Conservation (phyloP, 2,113 vertebrate species). For the Craseonycteris thonglongyai region DNA sequence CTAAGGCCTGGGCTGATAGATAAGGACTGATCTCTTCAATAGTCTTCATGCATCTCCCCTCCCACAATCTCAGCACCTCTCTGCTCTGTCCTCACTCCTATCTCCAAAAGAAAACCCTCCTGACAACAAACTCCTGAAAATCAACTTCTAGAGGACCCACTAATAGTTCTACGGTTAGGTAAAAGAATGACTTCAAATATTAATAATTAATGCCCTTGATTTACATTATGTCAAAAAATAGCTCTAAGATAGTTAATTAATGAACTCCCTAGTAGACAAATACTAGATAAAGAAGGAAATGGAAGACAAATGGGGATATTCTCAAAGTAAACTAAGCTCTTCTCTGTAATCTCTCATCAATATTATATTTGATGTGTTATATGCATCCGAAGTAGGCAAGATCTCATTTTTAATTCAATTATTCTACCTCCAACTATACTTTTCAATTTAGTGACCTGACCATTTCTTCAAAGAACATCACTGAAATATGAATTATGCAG, state of each 20-base stretch:
- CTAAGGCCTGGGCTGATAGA: accelerated
- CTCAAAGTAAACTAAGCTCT: not conserved
- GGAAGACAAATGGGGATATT: not conserved
- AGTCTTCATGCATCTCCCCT: not conserved
- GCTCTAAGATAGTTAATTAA: not conserved
- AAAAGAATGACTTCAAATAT: not conserved
- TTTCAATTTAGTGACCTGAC: not conserved
- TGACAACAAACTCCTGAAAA: not conserved
- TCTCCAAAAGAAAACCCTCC: not conserved
- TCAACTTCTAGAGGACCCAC: not conserved
- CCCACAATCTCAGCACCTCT: not conserved
- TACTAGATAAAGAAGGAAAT: not conserved
- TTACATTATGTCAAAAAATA: not conserved
- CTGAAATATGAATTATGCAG: not conserved
- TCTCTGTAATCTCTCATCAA: not conserved
- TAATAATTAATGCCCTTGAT: not conserved
- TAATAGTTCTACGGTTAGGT: not conserved
- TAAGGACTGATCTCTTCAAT: not conserved
- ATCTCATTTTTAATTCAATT: not conserved
- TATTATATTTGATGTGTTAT: not conserved
- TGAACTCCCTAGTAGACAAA: not conserved
- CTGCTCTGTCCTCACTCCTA: not conserved
- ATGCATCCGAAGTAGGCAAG: not conserved
- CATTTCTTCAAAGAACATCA: not conserved
- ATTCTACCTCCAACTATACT: not conserved